Base-by-base conservation (phyloP, 2,113 vertebrate species). In the Oenanthe melanoleuca region DNA sequence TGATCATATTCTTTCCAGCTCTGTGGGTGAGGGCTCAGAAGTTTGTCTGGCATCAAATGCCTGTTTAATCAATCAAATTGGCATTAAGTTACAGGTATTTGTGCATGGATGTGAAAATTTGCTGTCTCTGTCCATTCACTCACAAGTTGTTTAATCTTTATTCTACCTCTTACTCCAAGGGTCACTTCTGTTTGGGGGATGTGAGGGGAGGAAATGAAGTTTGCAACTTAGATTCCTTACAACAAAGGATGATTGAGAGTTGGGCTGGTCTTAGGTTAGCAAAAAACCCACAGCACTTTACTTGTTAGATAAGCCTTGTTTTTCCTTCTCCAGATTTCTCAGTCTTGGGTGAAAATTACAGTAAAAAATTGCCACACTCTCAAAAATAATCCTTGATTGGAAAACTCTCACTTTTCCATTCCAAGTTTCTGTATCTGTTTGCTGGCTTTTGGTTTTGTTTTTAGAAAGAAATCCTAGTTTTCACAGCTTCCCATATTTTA, bases 401-500 rank as follows among this genome's bases (percentile, higher is more conserved):
- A 89, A 81, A 50, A 34, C 23, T 63, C 28, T 59, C 6, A 14
- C 25, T 26, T 63, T 79, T 80, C 12, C 11, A 17, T 42, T 82
- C 3, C 18, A 17, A 28, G 8, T 49, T 55, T 75, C 25, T 70
- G 11, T 34, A 34, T n/a, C 33, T 53, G 14, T 78, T 22, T 18
- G 16, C 37, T 80, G 50, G 29, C 25, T 80, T 64, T 71, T 49
- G 42, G 29, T 34, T 56, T 63, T 79, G 24, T 34, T 70, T 63
- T 47, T 24, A 45, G 10, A 23, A 70, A n/a, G 15, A 70, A 61
- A 47, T 42, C 55, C 8, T 89, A 20, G 77, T 44, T 94, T 75
- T 96, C 71, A 66, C 57, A 64, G 7, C 9, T 55, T 96, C 17
- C 15, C 17, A 0, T 92, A 33, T 91, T 97, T 87, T 96, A 38